Conservation (phyloP, 2,113 vertebrate genomes). For the Oreochromis spilurus region DNA sequence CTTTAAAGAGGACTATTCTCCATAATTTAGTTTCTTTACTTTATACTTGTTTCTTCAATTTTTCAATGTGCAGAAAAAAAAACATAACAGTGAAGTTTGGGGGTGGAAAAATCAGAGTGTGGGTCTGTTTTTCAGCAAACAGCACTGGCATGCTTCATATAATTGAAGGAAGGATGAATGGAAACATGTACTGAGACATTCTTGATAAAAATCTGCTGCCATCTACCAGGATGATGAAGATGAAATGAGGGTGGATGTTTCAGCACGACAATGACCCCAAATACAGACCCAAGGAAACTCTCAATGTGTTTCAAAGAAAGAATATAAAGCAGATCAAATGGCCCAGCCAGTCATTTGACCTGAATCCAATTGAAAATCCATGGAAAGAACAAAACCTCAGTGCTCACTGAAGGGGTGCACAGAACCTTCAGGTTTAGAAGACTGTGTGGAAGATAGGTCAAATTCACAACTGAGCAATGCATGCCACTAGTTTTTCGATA, state of each 20-base stretch:
- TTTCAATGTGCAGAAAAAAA: background rate
- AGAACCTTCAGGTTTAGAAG: background rate
- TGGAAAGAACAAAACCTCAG: background rate
- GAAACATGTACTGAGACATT: background rate
- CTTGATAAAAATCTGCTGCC: background rate
- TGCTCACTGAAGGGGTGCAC: background rate
- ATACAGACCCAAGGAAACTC: background rate
- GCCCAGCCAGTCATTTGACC: background rate
- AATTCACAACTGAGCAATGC: background rate
- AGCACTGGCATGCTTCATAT: background rate
- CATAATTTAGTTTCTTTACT: background rate
- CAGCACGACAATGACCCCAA: background rate
- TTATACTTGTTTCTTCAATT: background rate
- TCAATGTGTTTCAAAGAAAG: background rate
- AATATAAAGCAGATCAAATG: background rate
- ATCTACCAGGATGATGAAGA: background rate
- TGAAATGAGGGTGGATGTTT: background rate
- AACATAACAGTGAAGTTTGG: background rate
- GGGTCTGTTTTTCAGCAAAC: background rate
- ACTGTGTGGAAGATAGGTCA: background rate
- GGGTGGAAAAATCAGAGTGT: background rate
- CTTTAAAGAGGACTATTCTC: background rate
- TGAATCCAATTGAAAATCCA: background rate
- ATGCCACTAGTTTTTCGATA: background rate
- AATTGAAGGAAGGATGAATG: background rate